These are phyloP conservation scores for Oryzias dopingdopingensis DNA, from an alignment of 2,797 vertebrate species.

Conservation along the genomic window DNA sequence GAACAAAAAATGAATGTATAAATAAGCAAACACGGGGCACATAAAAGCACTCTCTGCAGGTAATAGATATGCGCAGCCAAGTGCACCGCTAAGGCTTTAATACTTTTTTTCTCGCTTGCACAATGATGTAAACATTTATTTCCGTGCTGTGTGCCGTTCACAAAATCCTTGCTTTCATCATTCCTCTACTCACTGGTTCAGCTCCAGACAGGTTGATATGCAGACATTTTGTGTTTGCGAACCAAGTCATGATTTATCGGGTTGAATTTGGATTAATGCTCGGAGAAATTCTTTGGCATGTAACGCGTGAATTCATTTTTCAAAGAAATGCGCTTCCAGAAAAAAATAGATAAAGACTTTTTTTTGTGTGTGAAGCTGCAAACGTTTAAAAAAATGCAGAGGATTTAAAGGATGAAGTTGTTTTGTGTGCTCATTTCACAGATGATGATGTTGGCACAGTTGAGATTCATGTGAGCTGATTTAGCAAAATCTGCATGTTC, in stretches of 20 bases:
- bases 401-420: background rate
- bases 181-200: conserved; percentile 3
- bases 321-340: background rate
- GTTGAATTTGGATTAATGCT: conserved; percentile 9
- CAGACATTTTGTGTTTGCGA: conserved; percentile 14
- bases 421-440: conserved; percentile 31
- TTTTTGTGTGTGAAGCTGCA: conserved; percentile 6
- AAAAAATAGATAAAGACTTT: conserved; percentile 1
- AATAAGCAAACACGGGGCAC: conserved; percentile 12
- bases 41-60: conserved; percentile 15
- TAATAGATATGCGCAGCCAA: conserved; percentile 15
- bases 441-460: conserved; percentile 23
- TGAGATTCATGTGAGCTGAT: conserved; percentile 29
- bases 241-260: conserved; percentile 5
- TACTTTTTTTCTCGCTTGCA: conserved; percentile 4
- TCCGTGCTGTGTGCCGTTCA: conserved; percentile 9
- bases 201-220: background rate
- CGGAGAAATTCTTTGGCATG: conserved; percentile 15
- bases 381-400: background rate
- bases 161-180: conserved; percentile 10
- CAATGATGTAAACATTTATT: conserved; percentile 5
- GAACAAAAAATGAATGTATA: conserved; percentile 27
- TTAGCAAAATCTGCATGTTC: conserved; percentile 16
- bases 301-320: background rate
- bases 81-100: conserved; percentile 1